A percentile compares a stretch with the other conserved stretches of the same genome.
Evolutionary conservation across 37 sponge, comb jelly and placozoan species (phyloP).

Genomic region (Trichoplax adhaerens): DNA sequence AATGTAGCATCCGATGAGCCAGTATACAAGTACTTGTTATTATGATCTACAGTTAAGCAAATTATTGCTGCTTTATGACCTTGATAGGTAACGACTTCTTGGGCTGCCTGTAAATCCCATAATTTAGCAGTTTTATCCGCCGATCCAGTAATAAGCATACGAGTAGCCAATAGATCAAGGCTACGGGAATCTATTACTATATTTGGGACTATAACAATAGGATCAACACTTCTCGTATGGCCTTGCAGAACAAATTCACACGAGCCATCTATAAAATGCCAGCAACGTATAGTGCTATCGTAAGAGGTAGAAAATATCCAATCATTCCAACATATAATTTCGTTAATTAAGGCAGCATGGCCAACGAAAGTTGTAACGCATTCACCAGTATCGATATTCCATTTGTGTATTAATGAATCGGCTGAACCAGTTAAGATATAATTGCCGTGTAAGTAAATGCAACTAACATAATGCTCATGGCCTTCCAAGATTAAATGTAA

Average conservation of each 20-base stretch:
- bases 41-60: constrained; percentile 19
- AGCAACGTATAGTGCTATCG: constrained; percentile 35
- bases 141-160: constrained; percentile 8
- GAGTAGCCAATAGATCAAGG: not conserved
- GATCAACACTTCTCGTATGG: constrained; percentile 19
- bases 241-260: constrained; percentile 27
- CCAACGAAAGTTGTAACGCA: constrained; percentile 15
- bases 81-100: constrained; percentile 14
- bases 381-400: constrained; percentile 24
- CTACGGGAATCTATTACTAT: not conserved
- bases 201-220: constrained; percentile 13
- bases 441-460: constrained; percentile 22
- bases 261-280: constrained; percentile 17
- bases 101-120: constrained; percentile 15
- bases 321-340: constrained; percentile 11
- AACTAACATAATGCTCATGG: constrained; percentile 38
- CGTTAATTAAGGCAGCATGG: constrained; percentile 19
- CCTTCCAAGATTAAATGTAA: constrained; percentile 21
- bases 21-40: constrained; percentile 27
- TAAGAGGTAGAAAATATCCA: constrained; percentile 25
- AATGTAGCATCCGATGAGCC: constrained; percentile 37
- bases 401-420: constrained; percentile 21
- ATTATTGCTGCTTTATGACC: constrained; percentile 29
- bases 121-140: constrained; percentile 32
- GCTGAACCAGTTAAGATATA: constrained; percentile 35